Evolutionary conservation across 2,888 invertebrate species (phyloP), one percentile per base, ranked within the genome.

Genomic region (Drosophila atripex): DNA sequence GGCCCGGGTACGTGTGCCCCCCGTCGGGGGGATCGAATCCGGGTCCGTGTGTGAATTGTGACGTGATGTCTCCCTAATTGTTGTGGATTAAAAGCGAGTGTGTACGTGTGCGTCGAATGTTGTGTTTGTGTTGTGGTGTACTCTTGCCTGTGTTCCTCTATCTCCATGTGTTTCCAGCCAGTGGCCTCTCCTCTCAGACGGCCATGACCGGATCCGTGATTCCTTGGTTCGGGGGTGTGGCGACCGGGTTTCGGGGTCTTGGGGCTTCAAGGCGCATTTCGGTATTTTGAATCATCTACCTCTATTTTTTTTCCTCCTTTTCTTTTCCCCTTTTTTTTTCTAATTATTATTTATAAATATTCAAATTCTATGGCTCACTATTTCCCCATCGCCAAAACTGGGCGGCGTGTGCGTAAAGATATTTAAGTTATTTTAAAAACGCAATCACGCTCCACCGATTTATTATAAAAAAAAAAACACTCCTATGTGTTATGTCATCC

Each of bases 381-480:
- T 59, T 64, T 64, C 63, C 52, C 39, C 51, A 61, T 41, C 32
- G 16, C 45, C 45, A 38, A 50, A 50, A 30, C 41, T 11, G 45
- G 45, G 21, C 63, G 35, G 49, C 58, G 63, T 52, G 63, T 61
- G 39, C 35, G 52, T 41, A 49, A 41, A 45, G 35, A n/a, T 28
- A 14, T 39, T 43, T 50, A 43, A 43, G 49, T 14, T 16, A 32
- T 57, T 80, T 84, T 66, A 58, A 30, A 59, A 80, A 78, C 68
- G 57, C 77, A 80, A 84, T 80, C 80, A 82, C 85, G 85, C 77
- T 69, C 56, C 77, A 65, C 43, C 72, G 69, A 71, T 84, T 71
- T 70, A 75, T 80, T 93, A 94, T 86, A 96, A 96, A 23, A 18
- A 23, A 32, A 35, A 11, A 21, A 18, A 60, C 43, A 60, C 28